phyloP scores from a whole-genome alignment of 37 sponge, comb jelly and placozoan species.

The Halichondria panicea region DNA sequence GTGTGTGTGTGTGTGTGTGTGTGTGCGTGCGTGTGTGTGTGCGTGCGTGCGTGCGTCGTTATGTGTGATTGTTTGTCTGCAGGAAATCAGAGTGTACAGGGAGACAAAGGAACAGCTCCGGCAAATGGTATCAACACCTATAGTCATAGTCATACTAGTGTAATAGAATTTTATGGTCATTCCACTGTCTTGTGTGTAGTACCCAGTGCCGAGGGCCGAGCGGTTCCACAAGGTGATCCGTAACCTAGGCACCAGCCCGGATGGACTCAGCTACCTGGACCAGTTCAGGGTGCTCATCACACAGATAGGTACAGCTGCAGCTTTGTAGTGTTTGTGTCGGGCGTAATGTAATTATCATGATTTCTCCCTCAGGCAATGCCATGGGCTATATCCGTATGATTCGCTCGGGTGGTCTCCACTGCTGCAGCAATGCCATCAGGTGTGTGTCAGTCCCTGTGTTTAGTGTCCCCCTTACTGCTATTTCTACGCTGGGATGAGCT shows the following conservation, averaged over 20 bases:
- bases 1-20: slow-evolving; percentile 4
- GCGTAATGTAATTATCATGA: not conserved
- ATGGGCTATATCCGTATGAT: slow-evolving; percentile 99
- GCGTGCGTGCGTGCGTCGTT: not conserved
- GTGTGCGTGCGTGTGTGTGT: not conserved
- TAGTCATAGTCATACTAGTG: not conserved
- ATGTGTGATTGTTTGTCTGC: not conserved
- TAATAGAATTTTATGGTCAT: not conserved
- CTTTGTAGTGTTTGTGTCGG: not conserved
- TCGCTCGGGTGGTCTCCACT: slow-evolving; percentile 94
- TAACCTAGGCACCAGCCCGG: slow-evolving; percentile 88
- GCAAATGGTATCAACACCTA: slow-evolving; percentile 46
- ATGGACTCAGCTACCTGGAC: slow-evolving; percentile 92
- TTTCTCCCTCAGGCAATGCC: slow-evolving; percentile 83
- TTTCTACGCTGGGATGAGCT: too few species aligned
- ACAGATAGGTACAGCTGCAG: slow-evolving; percentile 76
- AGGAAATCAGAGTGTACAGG: slow-evolving; percentile 88
- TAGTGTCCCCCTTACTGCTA: too few species aligned
- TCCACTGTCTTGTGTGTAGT: slow-evolving; percentile 42
- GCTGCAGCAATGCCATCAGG: slow-evolving; percentile 94
- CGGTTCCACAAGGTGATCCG: slow-evolving; percentile 91
- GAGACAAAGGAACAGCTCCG: slow-evolving; percentile 84
- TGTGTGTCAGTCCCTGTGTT: too few species aligned
- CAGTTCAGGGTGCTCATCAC: slow-evolving; percentile 94
- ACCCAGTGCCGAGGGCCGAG: slow-evolving; percentile 93